Evolutionary conservation across 2,888 invertebrate genomes (phyloP).

Genomic region (Aphidius colemani): DNA sequence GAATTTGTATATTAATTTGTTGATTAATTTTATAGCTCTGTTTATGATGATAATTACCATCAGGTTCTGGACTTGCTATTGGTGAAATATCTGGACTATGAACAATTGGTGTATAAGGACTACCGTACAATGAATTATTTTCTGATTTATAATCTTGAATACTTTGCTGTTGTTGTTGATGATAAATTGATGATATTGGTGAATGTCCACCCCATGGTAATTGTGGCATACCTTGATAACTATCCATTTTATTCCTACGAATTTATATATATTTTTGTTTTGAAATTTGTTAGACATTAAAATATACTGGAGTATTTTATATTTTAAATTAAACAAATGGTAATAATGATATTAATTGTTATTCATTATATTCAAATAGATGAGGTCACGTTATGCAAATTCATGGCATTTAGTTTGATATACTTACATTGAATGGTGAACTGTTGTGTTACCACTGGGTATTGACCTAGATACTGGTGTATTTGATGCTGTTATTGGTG

Average conservation of each 20-base stretch:
- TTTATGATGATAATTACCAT: conserved; percentile 58
- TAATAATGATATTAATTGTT: conserved; percentile 4
- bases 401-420: conserved; percentile 18
- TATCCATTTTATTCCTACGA: conserved; percentile 57
- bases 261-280: conserved; percentile 6
- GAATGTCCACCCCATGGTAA: conserved; percentile 59
- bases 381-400: conserved; percentile 26
- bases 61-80: conserved; percentile 82
- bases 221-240: conserved; percentile 57
- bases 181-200: conserved; percentile 59
- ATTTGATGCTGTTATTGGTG: conserved; percentile 65
- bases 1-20: background rate
- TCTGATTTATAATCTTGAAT: conserved; percentile 59
- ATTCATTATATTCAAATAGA: conserved; percentile 19
- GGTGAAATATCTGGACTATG: conserved; percentile 87
- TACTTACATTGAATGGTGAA: conserved; percentile 59
- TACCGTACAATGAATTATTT: conserved; percentile 58
- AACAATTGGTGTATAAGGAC: conserved; percentile 61
- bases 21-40: background rate
- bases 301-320: background rate
- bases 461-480: conserved; percentile 60
- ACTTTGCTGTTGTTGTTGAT: conserved; percentile 56
- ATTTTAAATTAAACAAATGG: background rate
- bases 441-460: conserved; percentile 48
- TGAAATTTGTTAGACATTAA: conserved; percentile 6